These are phyloP conservation scores for Erannis defoliaria DNA, from an alignment of 2,888 invertebrate species.

Conservation along the genomic window DNA sequence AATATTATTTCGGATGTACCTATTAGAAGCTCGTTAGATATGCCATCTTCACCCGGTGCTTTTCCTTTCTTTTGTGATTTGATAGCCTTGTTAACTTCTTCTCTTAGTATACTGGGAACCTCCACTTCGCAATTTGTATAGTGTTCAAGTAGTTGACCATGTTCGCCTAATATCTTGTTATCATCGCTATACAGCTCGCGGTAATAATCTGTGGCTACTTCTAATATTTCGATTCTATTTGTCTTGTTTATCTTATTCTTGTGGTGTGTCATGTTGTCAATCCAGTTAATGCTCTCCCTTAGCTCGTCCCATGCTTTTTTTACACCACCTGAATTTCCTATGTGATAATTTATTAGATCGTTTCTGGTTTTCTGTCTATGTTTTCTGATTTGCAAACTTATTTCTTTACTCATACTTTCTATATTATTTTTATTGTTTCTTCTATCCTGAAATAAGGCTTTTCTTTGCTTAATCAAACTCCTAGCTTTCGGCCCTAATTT, in stretches of 20 bases:
- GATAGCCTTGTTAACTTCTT: slow-evolving; percentile 25
- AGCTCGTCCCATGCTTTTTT: slow-evolving; percentile 27
- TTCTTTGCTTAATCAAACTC: too few species aligned
- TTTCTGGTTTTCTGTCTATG: not conserved
- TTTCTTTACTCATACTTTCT: slow-evolving; percentile 6
- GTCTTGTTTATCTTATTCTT: slow-evolving; percentile 8
- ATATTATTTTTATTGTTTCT: slow-evolving; percentile 1
- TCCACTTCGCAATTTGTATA: not conserved
- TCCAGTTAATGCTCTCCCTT: slow-evolving; percentile 14
- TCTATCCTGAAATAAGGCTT: not conserved
- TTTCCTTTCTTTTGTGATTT: slow-evolving; percentile 30
- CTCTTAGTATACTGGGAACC: slow-evolving; percentile 21
- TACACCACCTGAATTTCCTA: slow-evolving; percentile 12
- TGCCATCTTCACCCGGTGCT: slow-evolving; percentile 29
- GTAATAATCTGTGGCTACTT: slow-evolving; percentile 26
- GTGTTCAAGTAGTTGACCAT: too few species aligned
- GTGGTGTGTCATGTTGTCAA: slow-evolving; percentile 14
- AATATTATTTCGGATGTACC: not conserved
- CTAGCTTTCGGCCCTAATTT: slow-evolving; percentile 18
- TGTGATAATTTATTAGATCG: not conserved
- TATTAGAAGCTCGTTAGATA: slow-evolving; percentile 11
- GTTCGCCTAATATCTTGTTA: too few species aligned
- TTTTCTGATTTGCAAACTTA: not conserved
- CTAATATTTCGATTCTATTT: slow-evolving; percentile 14
- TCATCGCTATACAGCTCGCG: slow-evolving; percentile 8